Base-by-base conservation (phyloP, 1,140 invertebrate genomes). In the Teleogryllus occipitalis region DNA sequence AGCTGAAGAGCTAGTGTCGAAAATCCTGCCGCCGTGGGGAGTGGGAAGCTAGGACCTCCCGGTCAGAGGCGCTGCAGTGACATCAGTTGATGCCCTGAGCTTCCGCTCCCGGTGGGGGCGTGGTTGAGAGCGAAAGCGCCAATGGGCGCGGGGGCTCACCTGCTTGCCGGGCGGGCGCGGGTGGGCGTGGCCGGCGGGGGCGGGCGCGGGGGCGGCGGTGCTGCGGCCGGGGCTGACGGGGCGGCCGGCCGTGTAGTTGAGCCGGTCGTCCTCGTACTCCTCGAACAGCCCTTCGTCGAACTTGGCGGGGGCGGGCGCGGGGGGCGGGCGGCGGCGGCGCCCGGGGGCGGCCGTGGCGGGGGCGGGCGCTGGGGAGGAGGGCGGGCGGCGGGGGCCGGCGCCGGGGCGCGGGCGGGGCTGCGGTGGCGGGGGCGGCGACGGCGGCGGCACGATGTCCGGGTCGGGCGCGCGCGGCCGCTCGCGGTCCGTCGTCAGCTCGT, bases 271-370 rank as follows among this genome's bases (percentile, higher is more conserved):
- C 4, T 49, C 54, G 54, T 78, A 78, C 22, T 78, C 49, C 14
- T 78, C 78, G 46, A 78, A 78, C 0, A 79, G 18, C 15, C 74
- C 79, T 46, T 48, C 79, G 39, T 47, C 73, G 74, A 79, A 81
- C 72, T 75, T 79, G n/a, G 47, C 8, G 21, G 1, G 54, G 54
- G 54, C 18, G 54, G 54, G 2, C 0, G 54, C 2, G 10, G 54
- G 54, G 0, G 54, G 54, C 2, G 2, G 54, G 10, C 54, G 54
- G 18, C 54, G 54, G 18, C 54, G 54, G 2, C 54, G 10, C 2
- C 54, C 18, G 54, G 54, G 10, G 1, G 54, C 0, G 54, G 54
- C 2, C 10, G 10, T 0, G 54, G 54, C 10, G 54, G 10, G 10
- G 54, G 54, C 54, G 18, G 54, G 10, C 2, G 54, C 18, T 2